phyloP scores from a whole-genome alignment of 1,140 invertebrate species.

The Trypoxylus dichotomus region DNA sequence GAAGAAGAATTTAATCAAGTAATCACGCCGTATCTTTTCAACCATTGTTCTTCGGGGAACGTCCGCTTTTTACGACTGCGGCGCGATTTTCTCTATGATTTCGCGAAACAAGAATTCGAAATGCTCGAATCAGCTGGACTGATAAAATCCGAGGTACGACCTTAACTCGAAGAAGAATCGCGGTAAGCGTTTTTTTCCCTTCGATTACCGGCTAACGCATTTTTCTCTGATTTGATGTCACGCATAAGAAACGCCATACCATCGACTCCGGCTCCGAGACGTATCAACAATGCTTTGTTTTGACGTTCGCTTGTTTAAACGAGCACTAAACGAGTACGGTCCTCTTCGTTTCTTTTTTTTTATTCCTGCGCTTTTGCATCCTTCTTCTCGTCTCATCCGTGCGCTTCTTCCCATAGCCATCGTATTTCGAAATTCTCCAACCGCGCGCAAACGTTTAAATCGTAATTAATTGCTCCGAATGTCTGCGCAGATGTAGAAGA shows the following conservation, averaged over 20 bases:
- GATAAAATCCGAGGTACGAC: background rate
- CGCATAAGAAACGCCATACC: background rate
- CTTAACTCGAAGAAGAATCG: background rate
- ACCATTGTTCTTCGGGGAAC: background rate
- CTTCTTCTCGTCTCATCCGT: background rate
- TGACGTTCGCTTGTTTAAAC: background rate
- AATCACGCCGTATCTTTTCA: background rate
- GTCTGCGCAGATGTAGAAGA: constrained; percentile 5
- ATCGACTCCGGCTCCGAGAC: background rate
- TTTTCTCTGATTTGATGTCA: background rate
- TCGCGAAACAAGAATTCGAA: background rate
- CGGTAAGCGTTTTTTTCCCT: background rate
- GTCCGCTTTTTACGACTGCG: background rate
- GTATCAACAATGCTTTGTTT: background rate
- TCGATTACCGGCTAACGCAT: background rate
- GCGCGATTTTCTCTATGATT: background rate
- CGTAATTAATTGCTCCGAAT: constrained; percentile 3
- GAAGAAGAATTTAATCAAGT: background rate
- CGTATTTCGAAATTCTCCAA: background rate
- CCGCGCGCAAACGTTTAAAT: background rate
- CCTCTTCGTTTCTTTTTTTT: background rate
- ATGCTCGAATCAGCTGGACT: background rate
- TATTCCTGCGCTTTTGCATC: background rate
- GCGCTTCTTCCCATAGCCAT: background rate
- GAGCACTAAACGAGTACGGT: background rate